Evolutionary conservation across 2,797 vertebrate genomes (phyloP).

Genomic region (Carduelis carduelis): DNA sequence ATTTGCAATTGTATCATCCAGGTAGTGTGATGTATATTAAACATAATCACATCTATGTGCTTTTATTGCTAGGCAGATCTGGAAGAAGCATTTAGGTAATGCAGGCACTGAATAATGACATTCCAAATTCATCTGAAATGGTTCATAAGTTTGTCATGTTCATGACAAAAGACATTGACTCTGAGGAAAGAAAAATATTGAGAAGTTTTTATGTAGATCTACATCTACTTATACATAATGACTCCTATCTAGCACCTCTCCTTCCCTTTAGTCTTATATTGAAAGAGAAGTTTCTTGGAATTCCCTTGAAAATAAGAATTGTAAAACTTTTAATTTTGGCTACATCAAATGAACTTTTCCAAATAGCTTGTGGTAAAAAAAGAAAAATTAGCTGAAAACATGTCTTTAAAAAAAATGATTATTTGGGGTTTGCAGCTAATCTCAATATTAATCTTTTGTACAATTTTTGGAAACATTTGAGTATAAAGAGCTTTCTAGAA

Average conservation of each 20-base stretch:
- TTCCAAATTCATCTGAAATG: not conserved
- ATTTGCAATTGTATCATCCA: not conserved
- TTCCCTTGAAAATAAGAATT: not conserved
- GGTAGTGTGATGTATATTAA: not conserved
- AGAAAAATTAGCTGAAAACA: not conserved
- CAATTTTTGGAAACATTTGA: not conserved
- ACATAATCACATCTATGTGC: not conserved
- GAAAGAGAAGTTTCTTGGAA: not conserved
- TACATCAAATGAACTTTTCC: not conserved
- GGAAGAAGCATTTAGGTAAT: not conserved
- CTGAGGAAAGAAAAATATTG: not conserved
- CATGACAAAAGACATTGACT: not conserved
- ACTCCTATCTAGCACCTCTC: not conserved
- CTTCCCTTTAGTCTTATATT: not conserved
- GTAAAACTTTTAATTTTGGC: not conserved
- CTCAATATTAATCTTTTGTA: not conserved
- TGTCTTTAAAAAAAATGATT: not conserved
- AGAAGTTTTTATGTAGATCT: not conserved
- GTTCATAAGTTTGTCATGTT: not conserved
- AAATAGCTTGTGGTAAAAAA: not conserved
- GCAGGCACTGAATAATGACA: not conserved
- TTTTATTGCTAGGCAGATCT: not conserved
- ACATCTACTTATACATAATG: not conserved
- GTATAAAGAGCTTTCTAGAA: not conserved
- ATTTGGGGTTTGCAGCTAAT: not conserved